Evolutionary conservation across 2,113 vertebrate genomes (phyloP), one percentile per base, ranked within the genome.

Genomic region (Pomatorhinus ruficollis): DNA sequence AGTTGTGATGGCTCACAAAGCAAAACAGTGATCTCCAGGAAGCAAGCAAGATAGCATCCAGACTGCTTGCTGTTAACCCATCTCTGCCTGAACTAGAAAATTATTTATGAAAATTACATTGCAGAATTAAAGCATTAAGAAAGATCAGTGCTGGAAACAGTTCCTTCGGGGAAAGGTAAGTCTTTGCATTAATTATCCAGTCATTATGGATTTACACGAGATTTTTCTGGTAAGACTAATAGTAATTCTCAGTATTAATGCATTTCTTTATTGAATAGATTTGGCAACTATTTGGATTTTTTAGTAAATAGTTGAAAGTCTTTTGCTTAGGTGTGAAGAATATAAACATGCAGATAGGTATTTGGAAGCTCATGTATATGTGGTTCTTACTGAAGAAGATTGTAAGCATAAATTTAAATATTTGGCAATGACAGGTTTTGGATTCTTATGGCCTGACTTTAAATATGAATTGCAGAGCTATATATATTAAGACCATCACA

Each of bases 21-120:
- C 80, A 70, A 92, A 95, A 89, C 85, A 90, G 88, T 95, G 85
- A 93, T 97, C 95, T 93, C 79, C 93, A 95, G 94, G 96, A 97
- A 97, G 80, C 63, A 90, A 92, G 82, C 64, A 92, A 95, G 87
- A 78, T 53, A 95, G 69, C 90, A 84, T 90, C 87, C 87, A 83
- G 88, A 47, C 85, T 89, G 56, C 61, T 75, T 81, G 63, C 52
- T 64, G n/a, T 97, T 95, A 94, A 94, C 65, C 56, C 86, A 47
- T 84, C 87, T 87, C 77, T 96, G 66, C 57, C 89, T 96, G 85
- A 84, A 70, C 47, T 74, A 87, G 87, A 82, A 95, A 90, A 66
- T 13, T 60, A 3, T 65, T 81, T n/a, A 60, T 80, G 74, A 93
- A 89, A 70, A 91, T 64, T 78, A 52, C 53, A 39, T 37, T 57